A percentile compares a stretch with the other conserved stretches of the same genome.
phyloP scores from a whole-genome alignment of 2,888 invertebrate species.

The Periphyllus acericola region DNA sequence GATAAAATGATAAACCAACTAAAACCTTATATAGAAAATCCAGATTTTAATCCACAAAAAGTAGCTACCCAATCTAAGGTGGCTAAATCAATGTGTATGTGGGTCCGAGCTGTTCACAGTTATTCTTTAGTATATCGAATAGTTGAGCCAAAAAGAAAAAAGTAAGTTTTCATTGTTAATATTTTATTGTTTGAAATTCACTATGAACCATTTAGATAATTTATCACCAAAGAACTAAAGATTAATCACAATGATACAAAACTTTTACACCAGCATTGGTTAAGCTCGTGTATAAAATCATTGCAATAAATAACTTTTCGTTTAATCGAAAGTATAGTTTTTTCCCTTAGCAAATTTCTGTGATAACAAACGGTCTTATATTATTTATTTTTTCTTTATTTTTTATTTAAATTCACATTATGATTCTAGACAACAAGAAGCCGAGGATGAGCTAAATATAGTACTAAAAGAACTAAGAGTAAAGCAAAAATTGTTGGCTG shows the following conservation, averaged over 20 bases:
- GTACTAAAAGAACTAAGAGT: slow-evolving; percentile 67
- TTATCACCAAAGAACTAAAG: neutral
- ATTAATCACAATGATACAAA: neutral
- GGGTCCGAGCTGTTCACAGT: slow-evolving; percentile 91
- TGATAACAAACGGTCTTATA: too few relatives aligned
- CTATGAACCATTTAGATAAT: neutral
- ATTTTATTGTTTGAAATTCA: neutral
- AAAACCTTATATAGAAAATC: slow-evolving; percentile 83
- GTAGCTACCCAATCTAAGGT: slow-evolving; percentile 89
- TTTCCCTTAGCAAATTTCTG: neutral
- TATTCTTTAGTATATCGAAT: slow-evolving; percentile 87
- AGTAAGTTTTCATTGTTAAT: slow-evolving; percentile 13
- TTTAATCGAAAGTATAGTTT: neutral
- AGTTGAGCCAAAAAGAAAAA: slow-evolving; percentile 86
- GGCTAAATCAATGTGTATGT: slow-evolving; percentile 89
- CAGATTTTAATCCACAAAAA: slow-evolving; percentile 84
- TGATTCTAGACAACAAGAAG: slow-evolving; percentile 68
- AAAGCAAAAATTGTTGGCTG: slow-evolving; percentile 84
- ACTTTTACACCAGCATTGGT: neutral
- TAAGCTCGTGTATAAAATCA: neutral
- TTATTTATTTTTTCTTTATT: too few relatives aligned
- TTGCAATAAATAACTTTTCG: neutral
- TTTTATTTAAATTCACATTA: neutral
- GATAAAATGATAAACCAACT: slow-evolving; percentile 81
- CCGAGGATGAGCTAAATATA: slow-evolving; percentile 79